Evolutionary conservation across 2,888 invertebrate species (phyloP).

Genomic region (Bombyx huttoni): DNA sequence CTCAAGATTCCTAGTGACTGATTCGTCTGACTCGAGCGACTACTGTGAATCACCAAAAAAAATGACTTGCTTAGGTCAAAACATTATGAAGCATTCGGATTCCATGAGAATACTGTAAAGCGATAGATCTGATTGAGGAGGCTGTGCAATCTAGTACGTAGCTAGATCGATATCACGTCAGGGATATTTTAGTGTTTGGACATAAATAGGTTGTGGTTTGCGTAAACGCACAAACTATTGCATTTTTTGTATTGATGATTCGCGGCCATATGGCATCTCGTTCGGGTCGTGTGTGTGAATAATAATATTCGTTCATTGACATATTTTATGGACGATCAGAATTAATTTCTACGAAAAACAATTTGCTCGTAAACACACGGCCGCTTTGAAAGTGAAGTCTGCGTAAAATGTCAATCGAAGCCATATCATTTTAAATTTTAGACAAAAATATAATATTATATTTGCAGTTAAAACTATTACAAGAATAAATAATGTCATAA

Average conservation of each 20-base stretch:
- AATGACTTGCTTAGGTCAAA: constrained; percentile 39
- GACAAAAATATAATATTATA: too few relatives aligned
- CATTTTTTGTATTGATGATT: not conserved
- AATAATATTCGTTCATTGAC: too few relatives aligned
- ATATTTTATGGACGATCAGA: too few relatives aligned
- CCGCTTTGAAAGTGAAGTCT: too few relatives aligned
- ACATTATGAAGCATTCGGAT: constrained; percentile 56
- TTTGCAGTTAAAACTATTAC: too few relatives aligned
- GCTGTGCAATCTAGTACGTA: constrained; percentile 39
- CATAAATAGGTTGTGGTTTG: constrained; percentile 1
- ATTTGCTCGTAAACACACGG: too few relatives aligned
- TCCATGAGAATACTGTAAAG: constrained; percentile 59
- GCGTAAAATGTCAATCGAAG: too few relatives aligned
- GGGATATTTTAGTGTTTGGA: constrained; percentile 6
- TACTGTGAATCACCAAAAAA: constrained; percentile 38
- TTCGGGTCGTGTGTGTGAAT: too few relatives aligned
- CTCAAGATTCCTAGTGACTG: constrained; percentile 29
- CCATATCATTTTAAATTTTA: too few relatives aligned
- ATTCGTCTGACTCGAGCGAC: constrained; percentile 60
- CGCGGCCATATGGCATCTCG: too few relatives aligned
- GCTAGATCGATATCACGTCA: constrained; percentile 26
- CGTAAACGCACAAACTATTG: not conserved
- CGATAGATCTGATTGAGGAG: constrained; percentile 27
- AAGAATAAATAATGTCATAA: too few relatives aligned
- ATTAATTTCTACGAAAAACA: too few relatives aligned